Evolutionary conservation across 2,888 invertebrate species (phyloP), one percentile per base, ranked within the genome.

Genomic region (Drosophila histrio): DNA sequence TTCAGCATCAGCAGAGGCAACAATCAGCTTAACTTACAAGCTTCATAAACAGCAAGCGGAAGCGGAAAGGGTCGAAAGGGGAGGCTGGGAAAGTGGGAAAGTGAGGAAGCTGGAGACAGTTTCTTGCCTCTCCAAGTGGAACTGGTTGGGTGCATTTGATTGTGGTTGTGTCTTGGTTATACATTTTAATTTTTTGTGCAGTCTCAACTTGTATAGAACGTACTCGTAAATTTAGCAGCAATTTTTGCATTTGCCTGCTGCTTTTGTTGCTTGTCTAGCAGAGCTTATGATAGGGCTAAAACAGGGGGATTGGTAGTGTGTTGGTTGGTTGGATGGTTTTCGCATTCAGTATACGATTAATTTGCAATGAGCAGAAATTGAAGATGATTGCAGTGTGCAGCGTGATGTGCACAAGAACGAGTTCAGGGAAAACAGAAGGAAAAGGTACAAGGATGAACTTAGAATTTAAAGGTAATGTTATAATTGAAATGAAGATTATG

Each of bases 351-450:
- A 63, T 54, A 56, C 46, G 80, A 83, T 87, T 84, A 84, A 88
- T 84, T 84, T 79, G 80, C 74, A 87, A 84, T 88, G 88, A 88
- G 84, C 66, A 77, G 59, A 83, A 86, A 77, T 83, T 88, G 75
- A 83, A 88, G 84, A 87, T 87, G 88, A 88, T 83, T 79, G 84
- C 77, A 72, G 47, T 56, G 73, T 32, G 13, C 32, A 59, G 72
- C 69, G 69, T 64, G 68, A 64, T 64, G 63, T 30, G 49, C 36
- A 43, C 17, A 41, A 34, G 38, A 57, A 56, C 24, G n/a, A 80
- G 9, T 26, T 9, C 3, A 11, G 8, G 17, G 11, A 8, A 21
- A 19, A 2, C 1, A 38, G 9, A 5, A 38, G 19, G 1, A 5
- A 8, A 36, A 36, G 36, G 17, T 9, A 15, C 7, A 8, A 9